phyloP scores from a whole-genome alignment of 2,888 invertebrate genomes.

The Diaphora mendica region DNA sequence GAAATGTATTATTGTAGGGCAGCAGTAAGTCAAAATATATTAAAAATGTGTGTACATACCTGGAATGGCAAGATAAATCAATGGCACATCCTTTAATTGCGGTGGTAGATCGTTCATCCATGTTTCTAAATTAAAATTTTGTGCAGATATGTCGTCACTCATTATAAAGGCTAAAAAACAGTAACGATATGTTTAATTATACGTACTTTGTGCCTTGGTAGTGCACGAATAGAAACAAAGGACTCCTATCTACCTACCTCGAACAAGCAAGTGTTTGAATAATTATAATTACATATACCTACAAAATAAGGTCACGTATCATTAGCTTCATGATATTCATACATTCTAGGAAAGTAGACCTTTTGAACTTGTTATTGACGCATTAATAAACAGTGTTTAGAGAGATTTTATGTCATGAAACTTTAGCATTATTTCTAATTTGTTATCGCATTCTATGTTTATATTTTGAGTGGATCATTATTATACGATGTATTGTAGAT shows the following conservation, averaged over 20 bases:
- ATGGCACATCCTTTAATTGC: slow-evolving; percentile 85
- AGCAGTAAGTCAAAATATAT: background rate
- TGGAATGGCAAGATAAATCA: slow-evolving; percentile 92
- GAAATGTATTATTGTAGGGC: too few species aligned
- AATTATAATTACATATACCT: background rate
- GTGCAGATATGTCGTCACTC: slow-evolving; percentile 64
- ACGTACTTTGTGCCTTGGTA: background rate
- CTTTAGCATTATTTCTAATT: background rate
- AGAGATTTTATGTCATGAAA: slow-evolving; percentile 41
- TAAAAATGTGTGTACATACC: slow-evolving; percentile 77
- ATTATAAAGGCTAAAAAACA: slow-evolving; percentile 64
- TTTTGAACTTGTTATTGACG: slow-evolving; percentile 2
- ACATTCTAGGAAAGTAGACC: slow-evolving; percentile 12
- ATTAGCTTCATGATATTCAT: background rate
- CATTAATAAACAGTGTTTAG: slow-evolving; percentile 5
- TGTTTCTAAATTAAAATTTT: slow-evolving; percentile 81
- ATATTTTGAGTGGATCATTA: slow-evolving; percentile 16
- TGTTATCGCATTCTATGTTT: slow-evolving; percentile 10
- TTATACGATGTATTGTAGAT: slow-evolving; percentile 29
- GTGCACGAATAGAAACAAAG: background rate
- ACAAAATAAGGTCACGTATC: background rate
- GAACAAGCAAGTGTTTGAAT: background rate
- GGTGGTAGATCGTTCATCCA: slow-evolving; percentile 91
- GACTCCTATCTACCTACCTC: slow-evolving; percentile 7
- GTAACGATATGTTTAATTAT: background rate